Base-by-base conservation (phyloP, 2,113 vertebrate genomes). In the Illadopsis cleaveri region DNA sequence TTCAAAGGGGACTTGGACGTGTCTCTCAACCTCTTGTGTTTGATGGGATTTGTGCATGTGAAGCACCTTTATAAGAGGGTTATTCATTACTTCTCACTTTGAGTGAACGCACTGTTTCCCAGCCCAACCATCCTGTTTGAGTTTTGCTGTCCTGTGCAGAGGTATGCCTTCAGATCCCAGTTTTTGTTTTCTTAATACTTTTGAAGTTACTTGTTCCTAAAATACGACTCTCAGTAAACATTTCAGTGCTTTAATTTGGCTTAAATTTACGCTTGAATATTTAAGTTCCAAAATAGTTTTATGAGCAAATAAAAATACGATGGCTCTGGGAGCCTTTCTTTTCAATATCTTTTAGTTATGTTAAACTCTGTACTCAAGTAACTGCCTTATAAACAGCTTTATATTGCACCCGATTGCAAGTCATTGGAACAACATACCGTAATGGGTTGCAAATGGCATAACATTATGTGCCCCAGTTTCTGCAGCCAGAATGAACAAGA, bases 131-230 rank as follows among this genome's bases (percentile, higher is more conserved):
- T 91, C 19, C 89, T 87, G 89, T 87, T 82, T 95, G 70, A 91
- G 35, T 78, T 93, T 68, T 91, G 91, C 91, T 89, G 31, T 87
- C 72, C 81, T 84, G 53, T 60, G 83, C 81, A 40, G 57, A 86
- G 65, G 40, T 76, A 75, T 84, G 86, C 79, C 62, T 76, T 85
- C 82, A 88, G 54, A 90, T 91, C 89, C 66, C 27, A 47, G 47
- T 79, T 90, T 89, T 95, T 79, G 38, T 93, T 96, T 97, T 94
- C 81, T 94, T 93, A 96, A 79, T 92, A 38, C 83, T 94, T 94
- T 92, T 86, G 80, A 95, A 94, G 83, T 93, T 79, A 27, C 78
- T 96, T 40, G 42, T 73, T 97, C 92, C 92, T 91, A 95, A 97
- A 97, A 96, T 96, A 96, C 0, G 30, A 91, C 78, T 79, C 89